These are phyloP conservation scores for Lycocerus yunnanus DNA, from an alignment of 2,888 invertebrate genomes.

Conservation along the genomic window DNA sequence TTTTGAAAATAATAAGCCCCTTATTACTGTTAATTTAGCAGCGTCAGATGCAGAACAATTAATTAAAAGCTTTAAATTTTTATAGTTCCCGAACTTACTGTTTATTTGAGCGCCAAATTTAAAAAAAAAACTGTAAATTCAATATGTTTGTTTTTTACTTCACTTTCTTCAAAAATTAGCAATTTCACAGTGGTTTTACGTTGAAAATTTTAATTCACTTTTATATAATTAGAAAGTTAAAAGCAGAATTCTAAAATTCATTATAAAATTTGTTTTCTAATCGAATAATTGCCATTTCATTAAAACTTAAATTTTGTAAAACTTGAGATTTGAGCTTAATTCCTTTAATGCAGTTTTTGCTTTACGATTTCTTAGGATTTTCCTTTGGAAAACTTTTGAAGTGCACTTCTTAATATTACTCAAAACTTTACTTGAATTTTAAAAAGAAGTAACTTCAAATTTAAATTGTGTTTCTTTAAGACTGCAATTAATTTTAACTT, in stretches of 20 bases:
- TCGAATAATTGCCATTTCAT: background rate
- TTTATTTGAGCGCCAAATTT: background rate
- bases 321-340: constrained; percentile 3
- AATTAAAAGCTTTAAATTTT: background rate
- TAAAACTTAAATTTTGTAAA: background rate
- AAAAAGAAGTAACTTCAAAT: background rate
- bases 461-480: background rate
- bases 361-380: background rate
- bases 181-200: background rate
- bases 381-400: background rate
- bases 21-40: background rate
- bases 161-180: background rate
- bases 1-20: background rate
- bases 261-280: background rate
- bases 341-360: constrained; percentile 10
- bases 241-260: background rate
- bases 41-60: background rate
- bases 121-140: background rate
- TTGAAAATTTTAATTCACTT: background rate
- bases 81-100: background rate
- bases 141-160: too few species aligned
- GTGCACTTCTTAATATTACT: constrained; percentile 8
- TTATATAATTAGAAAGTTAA: background rate
- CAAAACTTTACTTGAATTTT: background rate
- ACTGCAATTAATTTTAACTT: background rate